These are phyloP conservation scores for Radopholus similis DNA, from an alignment of 1,140 invertebrate genomes.

Conservation along the genomic window DNA sequence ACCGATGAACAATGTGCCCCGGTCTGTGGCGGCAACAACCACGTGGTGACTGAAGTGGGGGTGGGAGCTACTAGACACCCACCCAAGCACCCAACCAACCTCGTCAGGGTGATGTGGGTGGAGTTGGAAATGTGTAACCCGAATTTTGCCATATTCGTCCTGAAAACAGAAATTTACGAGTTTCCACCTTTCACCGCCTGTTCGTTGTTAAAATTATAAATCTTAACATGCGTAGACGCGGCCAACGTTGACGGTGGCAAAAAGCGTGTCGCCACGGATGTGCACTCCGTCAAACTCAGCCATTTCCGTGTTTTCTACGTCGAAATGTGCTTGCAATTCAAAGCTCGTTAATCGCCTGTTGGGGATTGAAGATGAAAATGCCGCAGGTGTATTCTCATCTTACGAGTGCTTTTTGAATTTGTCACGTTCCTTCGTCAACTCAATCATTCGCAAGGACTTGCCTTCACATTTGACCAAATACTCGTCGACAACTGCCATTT, in stretches of 20 bases:
- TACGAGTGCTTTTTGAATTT: neutral
- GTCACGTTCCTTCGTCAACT: constrained; percentile 6
- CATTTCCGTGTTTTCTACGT: constrained; percentile 16
- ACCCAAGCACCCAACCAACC: neutral
- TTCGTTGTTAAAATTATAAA: neutral
- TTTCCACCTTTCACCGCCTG: too few species aligned
- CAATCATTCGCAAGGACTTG: neutral
- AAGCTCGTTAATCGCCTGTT: neutral
- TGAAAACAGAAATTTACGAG: constrained; percentile 23
- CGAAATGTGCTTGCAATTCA: neutral
- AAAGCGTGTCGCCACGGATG: constrained; percentile 31
- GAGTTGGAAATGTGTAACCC: constrained; percentile 17
- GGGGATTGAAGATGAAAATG: neutral
- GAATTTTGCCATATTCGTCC: constrained; percentile 21
- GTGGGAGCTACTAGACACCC: neutral
- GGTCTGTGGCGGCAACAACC: constrained; percentile 22
- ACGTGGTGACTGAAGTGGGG: constrained; percentile 1
- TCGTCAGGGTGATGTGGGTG: constrained; percentile 27
- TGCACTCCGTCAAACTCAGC: constrained; percentile 31
- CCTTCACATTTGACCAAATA: constrained; percentile 12
- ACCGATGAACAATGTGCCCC: constrained; percentile 36
- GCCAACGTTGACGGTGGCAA: constrained; percentile 35
- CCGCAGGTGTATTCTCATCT: neutral
- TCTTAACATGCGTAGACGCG: constrained; percentile 41
- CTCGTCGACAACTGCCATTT: neutral